These are phyloP conservation scores for Raja brachyura DNA, from an alignment of 2,113 vertebrate genomes.

Conservation along the genomic window DNA sequence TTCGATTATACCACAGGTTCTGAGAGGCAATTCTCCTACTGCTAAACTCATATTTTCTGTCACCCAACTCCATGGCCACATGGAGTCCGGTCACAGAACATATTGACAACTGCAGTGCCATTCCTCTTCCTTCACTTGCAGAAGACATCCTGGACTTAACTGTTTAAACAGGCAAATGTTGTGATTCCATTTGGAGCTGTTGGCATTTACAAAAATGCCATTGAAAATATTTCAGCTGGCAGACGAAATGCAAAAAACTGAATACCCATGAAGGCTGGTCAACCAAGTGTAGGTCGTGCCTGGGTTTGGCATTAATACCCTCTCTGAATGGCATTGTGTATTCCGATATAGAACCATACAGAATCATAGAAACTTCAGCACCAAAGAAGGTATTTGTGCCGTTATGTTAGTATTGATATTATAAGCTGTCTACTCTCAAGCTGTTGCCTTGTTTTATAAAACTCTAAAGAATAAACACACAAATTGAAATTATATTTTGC, in stretches of 20 bases:
- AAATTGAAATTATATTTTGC: not conserved
- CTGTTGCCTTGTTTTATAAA: not conserved
- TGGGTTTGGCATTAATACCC: not conserved
- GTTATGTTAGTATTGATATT: not conserved
- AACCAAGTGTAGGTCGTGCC: not conserved
- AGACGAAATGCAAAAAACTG: not conserved
- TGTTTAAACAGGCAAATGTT: too few species aligned
- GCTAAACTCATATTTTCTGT: too few species aligned
- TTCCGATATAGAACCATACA: not conserved
- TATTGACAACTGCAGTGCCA: too few species aligned
- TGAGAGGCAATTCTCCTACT: too few species aligned
- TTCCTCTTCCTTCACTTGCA: too few species aligned
- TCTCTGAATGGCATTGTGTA: not conserved
- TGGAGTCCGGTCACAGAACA: too few species aligned
- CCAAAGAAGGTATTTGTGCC: not conserved
- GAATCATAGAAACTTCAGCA: not conserved
- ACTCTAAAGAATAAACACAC: not conserved
- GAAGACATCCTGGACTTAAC: too few species aligned
- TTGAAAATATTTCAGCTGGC: not conserved
- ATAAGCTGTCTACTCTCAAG: not conserved
- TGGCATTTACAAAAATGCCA: not conserved
- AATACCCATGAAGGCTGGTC: not conserved
- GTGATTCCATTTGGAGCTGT: too few species aligned
- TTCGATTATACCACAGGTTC: too few species aligned
- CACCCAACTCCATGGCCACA: too few species aligned